A percentile compares a stretch with the other conserved stretches of the same genome.
Conservation (phyloP, 2,797 vertebrate species). For the Paratrypauchen microcephalus region DNA sequence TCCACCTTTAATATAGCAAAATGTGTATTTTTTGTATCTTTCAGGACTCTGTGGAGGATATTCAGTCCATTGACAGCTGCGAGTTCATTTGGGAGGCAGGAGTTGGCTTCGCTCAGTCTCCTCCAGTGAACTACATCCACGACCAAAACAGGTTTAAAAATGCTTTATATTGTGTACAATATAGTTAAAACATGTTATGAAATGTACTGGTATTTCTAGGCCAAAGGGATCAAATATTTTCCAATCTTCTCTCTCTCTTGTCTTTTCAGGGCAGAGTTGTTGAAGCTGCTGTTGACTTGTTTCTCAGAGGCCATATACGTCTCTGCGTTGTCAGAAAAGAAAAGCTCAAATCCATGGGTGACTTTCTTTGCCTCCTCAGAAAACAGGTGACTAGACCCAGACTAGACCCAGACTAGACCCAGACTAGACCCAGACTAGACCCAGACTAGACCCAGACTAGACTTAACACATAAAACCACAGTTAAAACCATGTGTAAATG, state of each 20-base stretch:
- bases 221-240: not conserved
- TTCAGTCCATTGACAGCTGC: slow-evolving; percentile 93
- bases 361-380: slow-evolving; percentile 90
- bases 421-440: too few species aligned
- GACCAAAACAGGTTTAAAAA: slow-evolving; percentile 89
- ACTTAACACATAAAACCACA: too few species aligned
- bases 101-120: slow-evolving; percentile 94
- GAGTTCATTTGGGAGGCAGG: slow-evolving; percentile 99
- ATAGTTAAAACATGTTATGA: not conserved
- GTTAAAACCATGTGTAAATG: too few species aligned
- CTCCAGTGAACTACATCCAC: slow-evolving; percentile 86
- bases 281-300: slow-evolving; percentile 93
- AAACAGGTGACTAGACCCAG: slow-evolving; percentile 78
- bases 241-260: not conserved
- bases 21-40: not conserved
- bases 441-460: too few species aligned
- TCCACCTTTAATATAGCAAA: too few species aligned
- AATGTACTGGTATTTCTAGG: not conserved
- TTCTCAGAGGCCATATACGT: slow-evolving; percentile 98
- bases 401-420: not conserved
- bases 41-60: slow-evolving; percentile 86
- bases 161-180: too few species aligned
- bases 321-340: slow-evolving; percentile 82
- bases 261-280: slow-evolving; percentile 84
- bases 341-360: slow-evolving; percentile 88